Evolutionary conservation across 2,113 vertebrate species (phyloP), one percentile per base, ranked within the genome.

Genomic region (Seriola quinqueradiata): DNA sequence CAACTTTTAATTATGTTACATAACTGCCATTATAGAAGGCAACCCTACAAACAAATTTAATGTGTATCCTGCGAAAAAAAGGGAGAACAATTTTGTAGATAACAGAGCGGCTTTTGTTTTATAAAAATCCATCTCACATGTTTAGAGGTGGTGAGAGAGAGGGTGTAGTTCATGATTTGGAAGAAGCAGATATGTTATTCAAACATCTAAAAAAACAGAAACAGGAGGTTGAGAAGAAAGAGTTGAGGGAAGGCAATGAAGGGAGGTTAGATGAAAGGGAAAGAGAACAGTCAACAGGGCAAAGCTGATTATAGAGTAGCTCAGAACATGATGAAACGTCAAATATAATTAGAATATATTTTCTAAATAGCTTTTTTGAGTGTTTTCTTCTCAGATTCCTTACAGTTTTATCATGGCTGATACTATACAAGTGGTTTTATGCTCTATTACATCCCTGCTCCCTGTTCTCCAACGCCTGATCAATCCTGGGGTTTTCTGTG

Each of bases 1-100:
- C 75, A 83, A 85, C 64, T 85, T 92, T 88, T 92, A 90, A 94
- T 92, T 85, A 85, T 79, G 64, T 91, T 91, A 86, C 70, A 63
- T 89, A 93, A 93, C 67, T 52, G 59, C 21, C 50, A 25, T 92
- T 94, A 87, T 81, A 82, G 90, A 94, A 94, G 59, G 32, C 40
- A 71, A 42, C 75, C 80, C 52, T 67, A 60, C 57, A 87, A 80
- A 86, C 71, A 83, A 81, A 40, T 61, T 57, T 66, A 90, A 89
- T 79, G 58, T 84, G 81, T 86, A 32, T 67, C 64, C 13, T 25
- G 55, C 25, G 10, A 65, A 65, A 74, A 73, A 59, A 28, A 28
- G 28, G 46, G 25, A 74, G 65, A 70, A 50, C 60, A 38, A 58
- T 75, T 72, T 65, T 70, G n/a, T 9, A 28, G 12, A 64, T 59